These are phyloP conservation scores for Peribatodes rhomboidaria DNA, from an alignment of 2,888 invertebrate species.

Conservation along the genomic window DNA sequence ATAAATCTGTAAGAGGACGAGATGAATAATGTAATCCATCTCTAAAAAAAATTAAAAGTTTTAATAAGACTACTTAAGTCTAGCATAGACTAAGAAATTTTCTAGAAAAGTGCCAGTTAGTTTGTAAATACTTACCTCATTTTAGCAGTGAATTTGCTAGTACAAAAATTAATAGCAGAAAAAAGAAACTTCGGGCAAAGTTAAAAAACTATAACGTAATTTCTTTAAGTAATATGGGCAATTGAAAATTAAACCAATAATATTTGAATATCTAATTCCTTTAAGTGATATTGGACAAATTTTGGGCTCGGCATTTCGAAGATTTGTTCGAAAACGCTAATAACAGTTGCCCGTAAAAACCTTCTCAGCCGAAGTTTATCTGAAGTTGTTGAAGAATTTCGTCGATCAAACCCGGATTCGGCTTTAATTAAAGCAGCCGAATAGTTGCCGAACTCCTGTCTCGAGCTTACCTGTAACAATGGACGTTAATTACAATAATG, in stretches of 20 bases:
- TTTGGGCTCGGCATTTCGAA: not conserved
- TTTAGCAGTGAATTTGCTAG: not conserved
- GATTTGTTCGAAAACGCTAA: constrained; percentile 3
- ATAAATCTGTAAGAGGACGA: not conserved
- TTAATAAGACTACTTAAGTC: not conserved
- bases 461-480: constrained; percentile 75
- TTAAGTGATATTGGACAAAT: constrained; percentile 3
- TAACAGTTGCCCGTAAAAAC: constrained; percentile 13
- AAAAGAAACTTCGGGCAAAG: too few relatives aligned
- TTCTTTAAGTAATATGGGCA: not conserved
- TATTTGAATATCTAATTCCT: not conserved
- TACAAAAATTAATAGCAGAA: too few relatives aligned
- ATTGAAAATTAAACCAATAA: not conserved
- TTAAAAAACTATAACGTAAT: too few relatives aligned
- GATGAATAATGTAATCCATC: not conserved
- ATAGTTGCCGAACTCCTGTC: constrained; percentile 60
- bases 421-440: constrained; percentile 68
- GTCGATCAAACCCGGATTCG: constrained; percentile 58
- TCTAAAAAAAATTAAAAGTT: constrained; percentile 16
- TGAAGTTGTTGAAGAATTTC: constrained; percentile 31
- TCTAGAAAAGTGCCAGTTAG: not conserved
- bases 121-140: not conserved
- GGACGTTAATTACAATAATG: constrained; percentile 52
- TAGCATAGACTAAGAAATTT: not conserved
- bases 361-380: constrained; percentile 9